Conservation (phyloP, 2,797 vertebrate species). For the Leucoraja ocellata region DNA sequence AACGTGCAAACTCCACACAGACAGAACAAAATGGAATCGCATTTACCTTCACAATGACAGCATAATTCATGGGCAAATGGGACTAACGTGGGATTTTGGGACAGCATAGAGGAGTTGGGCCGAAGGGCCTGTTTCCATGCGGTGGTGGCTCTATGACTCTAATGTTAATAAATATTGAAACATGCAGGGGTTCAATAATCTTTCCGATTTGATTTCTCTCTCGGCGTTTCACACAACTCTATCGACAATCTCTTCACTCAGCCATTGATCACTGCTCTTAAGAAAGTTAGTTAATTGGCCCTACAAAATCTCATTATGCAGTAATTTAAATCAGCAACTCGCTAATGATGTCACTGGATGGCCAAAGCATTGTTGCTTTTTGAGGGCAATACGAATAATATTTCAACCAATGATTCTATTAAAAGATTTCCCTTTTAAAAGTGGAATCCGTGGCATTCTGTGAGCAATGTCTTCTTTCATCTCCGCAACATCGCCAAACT, state of each 20-base stretch:
- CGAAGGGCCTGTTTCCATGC: no score
- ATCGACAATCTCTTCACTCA: not conserved
- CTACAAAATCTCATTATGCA: not conserved
- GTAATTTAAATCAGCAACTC: not conserved
- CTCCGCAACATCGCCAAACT: no score
- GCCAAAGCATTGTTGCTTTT: not conserved
- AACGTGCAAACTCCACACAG: no score
- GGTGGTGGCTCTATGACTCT: no score
- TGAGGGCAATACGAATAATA: not conserved
- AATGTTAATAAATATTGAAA: no score
- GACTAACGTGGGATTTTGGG: no score
- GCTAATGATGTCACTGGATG: not conserved
- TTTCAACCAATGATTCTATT: not conserved
- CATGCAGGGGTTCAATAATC: not conserved
- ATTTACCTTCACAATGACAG: not conserved
- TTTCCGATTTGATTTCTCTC: not conserved
- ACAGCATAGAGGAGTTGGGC: no score
- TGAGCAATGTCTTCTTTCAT: not conserved
- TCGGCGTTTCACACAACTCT: not conserved
- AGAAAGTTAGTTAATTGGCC: not conserved
- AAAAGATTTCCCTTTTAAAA: not conserved
- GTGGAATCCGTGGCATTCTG: not conserved
- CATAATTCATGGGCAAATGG: no score
- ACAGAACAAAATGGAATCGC: not conserved
- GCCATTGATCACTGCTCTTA: not conserved